These are phyloP conservation scores for Ceratina calcarata DNA, from an alignment of 1,140 invertebrate species.

Conservation along the genomic window DNA sequence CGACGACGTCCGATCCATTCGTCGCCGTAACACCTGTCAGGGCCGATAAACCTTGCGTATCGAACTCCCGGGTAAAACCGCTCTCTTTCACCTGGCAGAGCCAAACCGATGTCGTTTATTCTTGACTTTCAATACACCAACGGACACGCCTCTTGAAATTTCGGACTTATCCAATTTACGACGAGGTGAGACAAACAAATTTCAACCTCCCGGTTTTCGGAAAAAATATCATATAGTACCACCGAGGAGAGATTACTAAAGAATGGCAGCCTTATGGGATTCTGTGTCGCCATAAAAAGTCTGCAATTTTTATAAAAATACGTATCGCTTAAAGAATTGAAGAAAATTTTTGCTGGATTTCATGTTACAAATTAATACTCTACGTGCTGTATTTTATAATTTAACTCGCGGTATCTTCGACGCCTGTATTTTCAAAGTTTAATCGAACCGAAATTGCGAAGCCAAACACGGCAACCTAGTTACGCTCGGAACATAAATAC, in stretches of 20 bases:
- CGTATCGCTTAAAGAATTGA: no score
- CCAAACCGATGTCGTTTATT: slow-evolving; percentile 20
- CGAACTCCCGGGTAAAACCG: background rate
- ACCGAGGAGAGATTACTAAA: no score
- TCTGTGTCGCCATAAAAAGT: no score
- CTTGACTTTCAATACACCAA: slow-evolving; percentile 20
- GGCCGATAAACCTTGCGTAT: slow-evolving; percentile 44
- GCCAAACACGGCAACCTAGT: no score
- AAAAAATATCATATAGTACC: no score
- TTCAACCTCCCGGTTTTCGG: no score
- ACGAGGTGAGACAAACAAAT: background rate
- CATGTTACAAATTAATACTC: no score
- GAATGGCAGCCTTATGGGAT: no score
- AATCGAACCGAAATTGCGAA: background rate
- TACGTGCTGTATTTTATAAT: no score
- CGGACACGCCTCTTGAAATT: background rate
- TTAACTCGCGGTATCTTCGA: background rate
- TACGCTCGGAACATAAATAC: background rate
- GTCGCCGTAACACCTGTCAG: slow-evolving; percentile 39
- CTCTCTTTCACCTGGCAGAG: slow-evolving; percentile 7
- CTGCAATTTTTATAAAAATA: no score
- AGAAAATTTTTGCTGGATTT: no score
- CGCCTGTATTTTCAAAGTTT: background rate
- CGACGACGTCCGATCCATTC: slow-evolving; percentile 5
- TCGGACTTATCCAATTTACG: background rate